Conservation (phyloP, 2,113 vertebrate genomes). For the Tetrao urogallus region DNA sequence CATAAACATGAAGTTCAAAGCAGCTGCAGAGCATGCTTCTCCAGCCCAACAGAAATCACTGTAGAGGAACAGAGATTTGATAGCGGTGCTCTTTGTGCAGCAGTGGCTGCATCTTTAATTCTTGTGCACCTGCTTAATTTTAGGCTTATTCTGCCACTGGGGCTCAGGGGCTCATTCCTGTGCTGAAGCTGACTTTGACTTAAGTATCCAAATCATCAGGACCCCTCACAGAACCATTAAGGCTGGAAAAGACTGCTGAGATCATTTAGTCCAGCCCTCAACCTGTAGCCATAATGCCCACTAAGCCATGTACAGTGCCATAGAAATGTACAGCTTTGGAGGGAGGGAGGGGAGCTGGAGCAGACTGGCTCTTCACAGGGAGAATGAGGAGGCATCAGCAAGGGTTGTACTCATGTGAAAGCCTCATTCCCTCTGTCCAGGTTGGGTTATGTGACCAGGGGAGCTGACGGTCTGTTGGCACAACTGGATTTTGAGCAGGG, state of each 20-base stretch:
- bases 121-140: not conserved
- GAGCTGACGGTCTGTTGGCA: not conserved
- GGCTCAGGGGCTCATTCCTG: not conserved
- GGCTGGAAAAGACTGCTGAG: too few relatives aligned
- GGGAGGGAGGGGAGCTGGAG: not conserved
- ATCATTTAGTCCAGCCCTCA: too few relatives aligned
- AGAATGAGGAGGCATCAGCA: not conserved
- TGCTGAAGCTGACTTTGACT: not conserved
- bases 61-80: not conserved
- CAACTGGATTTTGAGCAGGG: not conserved
- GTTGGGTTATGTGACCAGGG: not conserved
- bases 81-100: not conserved
- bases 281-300: too few relatives aligned
- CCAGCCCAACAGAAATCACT: not conserved
- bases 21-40: not conserved
- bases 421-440: rapidly evolving
- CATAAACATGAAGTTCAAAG: not conserved
- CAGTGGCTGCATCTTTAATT: not conserved
- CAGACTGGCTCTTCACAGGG: not conserved
- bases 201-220: not conserved
- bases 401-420: rapidly evolving
- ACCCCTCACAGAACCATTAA: not conserved
- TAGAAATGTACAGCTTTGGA: rapidly evolving
- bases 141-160: not conserved
- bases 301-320: rapidly evolving